phyloP scores from a whole-genome alignment of 2,113 vertebrate genomes.

The Talpa occidentalis region DNA sequence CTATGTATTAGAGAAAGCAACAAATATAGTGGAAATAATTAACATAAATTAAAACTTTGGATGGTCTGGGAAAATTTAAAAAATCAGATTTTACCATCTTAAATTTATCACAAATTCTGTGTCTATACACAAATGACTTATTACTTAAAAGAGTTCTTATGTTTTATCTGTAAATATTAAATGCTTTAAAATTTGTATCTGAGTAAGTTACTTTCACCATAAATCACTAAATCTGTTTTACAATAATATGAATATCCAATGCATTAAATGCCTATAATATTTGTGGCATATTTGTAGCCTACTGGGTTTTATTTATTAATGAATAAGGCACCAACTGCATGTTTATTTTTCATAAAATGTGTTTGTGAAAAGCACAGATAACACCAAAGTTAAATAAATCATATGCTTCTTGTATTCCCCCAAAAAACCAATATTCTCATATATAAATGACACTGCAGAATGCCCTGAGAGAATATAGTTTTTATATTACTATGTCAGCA shows the following conservation, averaged over 20 bases:
- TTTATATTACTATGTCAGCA: slow-evolving; percentile 53
- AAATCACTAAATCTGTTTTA: slow-evolving; percentile 26
- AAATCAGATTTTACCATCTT: not conserved
- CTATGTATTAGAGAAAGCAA: not conserved
- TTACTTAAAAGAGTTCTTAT: not conserved
- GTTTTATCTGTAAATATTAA: not conserved
- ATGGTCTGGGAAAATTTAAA: not conserved
- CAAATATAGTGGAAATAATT: not conserved
- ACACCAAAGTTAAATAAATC: slow-evolving; percentile 65
- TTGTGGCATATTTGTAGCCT: slow-evolving; percentile 55
- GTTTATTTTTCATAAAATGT: slow-evolving; percentile 41
- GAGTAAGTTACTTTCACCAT: not conserved
- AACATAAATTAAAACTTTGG: not conserved
- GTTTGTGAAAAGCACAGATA: slow-evolving; percentile 59
- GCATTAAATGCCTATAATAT: not conserved
- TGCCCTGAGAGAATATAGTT: slow-evolving; percentile 15
- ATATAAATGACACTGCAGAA: slow-evolving; percentile 20
- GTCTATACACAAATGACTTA: not conserved
- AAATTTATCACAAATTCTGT: not conserved
- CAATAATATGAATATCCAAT: slow-evolving; percentile 2
- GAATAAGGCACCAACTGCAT: slow-evolving; percentile 52
- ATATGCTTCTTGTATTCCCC: slow-evolving; percentile 36
- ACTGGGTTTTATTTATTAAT: slow-evolving; percentile 61
- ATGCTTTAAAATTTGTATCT: slow-evolving; percentile 66
- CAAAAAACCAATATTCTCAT: slow-evolving; percentile 55